Base-by-base conservation (phyloP, 2,113 vertebrate genomes). In the Ranitomeya imitator region DNA sequence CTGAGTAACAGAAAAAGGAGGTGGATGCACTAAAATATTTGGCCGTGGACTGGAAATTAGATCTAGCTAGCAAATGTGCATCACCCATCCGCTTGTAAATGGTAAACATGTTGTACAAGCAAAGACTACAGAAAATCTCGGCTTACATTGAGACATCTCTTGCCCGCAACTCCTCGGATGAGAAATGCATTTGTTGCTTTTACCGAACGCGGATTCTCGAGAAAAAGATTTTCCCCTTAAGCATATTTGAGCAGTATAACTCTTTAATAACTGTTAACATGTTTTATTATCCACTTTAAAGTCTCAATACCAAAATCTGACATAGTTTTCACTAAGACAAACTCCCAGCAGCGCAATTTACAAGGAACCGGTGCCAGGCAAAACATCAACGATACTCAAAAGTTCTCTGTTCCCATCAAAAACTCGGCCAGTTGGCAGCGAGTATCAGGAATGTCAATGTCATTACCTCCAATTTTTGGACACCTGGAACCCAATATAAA, bases 241-340 rank as follows among this genome's bases (percentile, higher is more conserved):
- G 54, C 73, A 65, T 78, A 57, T 89, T 59, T 85, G 87, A 51
- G 73, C 45, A 67, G 81, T 85, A 79, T 89, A 89, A 89, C 81
- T 78, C 61, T 85, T 89, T 89, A 89, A 89, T 85, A 83, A 79
- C 81, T 89, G 87, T 84, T 89, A 89, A 85, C 81, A 89, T 89
- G 82, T 89, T 89, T 89, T 89, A 89, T 89, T 89, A 89, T 85
- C 87, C 87, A 78, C 81, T 85, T 89, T 89, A 85, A 89, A 85
- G 87, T 89, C 81, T 89, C 82, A 31, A 85, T 89, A 89, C 87
- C 87, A 89, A 89, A 84, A 84, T 89, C 87, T 85, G 59, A 85
- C 87, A 89, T 85, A 83, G 87, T 89, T 89, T 79, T 79, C 87
- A 89, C 82, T 84, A 85, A 84, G 87, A 89, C 81, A 79, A 89